Evolutionary conservation across 2,797 vertebrate species (phyloP).

Genomic region (Eospalax fontanierii): DNA sequence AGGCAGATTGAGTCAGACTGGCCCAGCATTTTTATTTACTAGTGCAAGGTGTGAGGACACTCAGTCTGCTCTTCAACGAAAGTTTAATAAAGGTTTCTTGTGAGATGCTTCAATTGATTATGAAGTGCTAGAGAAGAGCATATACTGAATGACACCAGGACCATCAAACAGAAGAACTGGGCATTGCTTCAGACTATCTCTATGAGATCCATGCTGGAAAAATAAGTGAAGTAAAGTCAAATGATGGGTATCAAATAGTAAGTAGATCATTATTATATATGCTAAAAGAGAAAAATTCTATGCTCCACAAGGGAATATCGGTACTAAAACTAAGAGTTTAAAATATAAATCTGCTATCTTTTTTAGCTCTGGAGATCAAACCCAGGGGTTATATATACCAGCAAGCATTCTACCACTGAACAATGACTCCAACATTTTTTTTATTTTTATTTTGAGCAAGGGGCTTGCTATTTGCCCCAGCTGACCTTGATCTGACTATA

Average conservation of each 20-base stretch:
- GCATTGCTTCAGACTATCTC: background rate
- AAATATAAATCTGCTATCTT: too few relatives aligned
- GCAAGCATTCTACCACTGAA: too few relatives aligned
- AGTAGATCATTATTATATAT: background rate
- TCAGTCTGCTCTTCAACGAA: background rate
- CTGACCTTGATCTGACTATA: background rate
- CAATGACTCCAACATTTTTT: background rate
- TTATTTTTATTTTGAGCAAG: background rate
- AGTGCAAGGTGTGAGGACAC: background rate
- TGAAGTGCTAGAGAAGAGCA: background rate
- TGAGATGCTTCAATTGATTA: background rate
- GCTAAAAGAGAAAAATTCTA: background rate
- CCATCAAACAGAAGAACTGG: background rate
- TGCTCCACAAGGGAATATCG: background rate
- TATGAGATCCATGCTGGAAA: background rate
- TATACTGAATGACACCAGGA: background rate
- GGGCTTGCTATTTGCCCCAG: background rate
- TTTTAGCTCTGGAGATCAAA: background rate
- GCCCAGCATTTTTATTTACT: constrained; percentile 6
- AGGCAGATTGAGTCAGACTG: constrained; percentile 28
- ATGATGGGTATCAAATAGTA: background rate
- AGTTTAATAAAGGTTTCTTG: background rate
- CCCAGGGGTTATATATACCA: background rate
- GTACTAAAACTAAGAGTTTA: constrained; percentile 24
- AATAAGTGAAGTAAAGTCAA: constrained; percentile 45